Base-by-base conservation (phyloP, 1,140 invertebrate species). In the Plectus sambesii region DNA sequence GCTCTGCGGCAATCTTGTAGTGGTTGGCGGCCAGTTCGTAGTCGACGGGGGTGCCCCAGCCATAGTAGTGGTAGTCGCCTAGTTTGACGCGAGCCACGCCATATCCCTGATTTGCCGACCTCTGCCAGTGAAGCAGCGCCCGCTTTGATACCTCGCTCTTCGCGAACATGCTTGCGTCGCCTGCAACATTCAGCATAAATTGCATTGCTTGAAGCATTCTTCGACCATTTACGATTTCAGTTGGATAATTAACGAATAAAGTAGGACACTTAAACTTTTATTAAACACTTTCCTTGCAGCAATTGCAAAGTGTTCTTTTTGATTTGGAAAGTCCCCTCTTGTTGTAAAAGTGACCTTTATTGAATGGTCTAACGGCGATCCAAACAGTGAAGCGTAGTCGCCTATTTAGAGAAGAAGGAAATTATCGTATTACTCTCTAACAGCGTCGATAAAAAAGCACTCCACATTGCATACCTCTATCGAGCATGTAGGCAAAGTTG, bases 21-120 rank as follows among this genome's bases (percentile, higher is more conserved):
- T 98, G 87, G 53, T 80, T 78, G 0, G 88, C 90, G 1, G 93
- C 90, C 3, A 80, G 80, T 71, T 93, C 86, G 62, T 89, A 90
- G 72, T 98, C 90, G 0, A 84, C 78, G n/a, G 79, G 74, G 0
- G 89, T 74, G 22, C 87, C 88, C 53, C 81, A 76, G 1, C 88
- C 88, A 70, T 98, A 99, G 70, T 96, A 99, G 72, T 97, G 85
- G 67, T 96, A 97, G 73, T 98, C 93, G 1, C 93, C 93, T 8
- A 98, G 77, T 76, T 96, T 96, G 0, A 99, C 81, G 59, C 93
- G 78, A 2, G 78, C 77, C 37, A 73, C 58, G 4, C 74, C 72
- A 60, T 77, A 78, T 36, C 77, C 75, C 41, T 67, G 67, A 35
- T 64, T 64, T 2, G 63, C 63, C 17, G 63, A 48, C 15, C 52